These are phyloP conservation scores for Amblyjoppa proteus DNA, from an alignment of 2,888 invertebrate genomes.

Conservation along the genomic window DNA sequence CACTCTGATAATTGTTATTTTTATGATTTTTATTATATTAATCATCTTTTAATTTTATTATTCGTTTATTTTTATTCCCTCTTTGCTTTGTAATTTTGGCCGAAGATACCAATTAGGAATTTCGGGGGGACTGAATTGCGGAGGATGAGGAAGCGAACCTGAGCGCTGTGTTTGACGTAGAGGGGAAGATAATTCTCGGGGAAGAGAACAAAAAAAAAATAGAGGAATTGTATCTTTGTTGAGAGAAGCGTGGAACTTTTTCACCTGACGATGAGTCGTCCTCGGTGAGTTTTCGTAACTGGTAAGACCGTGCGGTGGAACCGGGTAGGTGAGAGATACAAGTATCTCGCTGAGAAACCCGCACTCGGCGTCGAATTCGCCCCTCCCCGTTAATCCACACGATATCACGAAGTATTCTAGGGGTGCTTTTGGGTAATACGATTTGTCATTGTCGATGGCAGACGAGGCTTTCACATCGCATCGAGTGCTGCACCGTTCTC, in stretches of 20 bases:
- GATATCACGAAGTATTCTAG: background rate
- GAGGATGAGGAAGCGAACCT: background rate
- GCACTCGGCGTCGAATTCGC: constrained; percentile 36
- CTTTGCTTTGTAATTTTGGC: background rate
- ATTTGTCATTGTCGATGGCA: constrained; percentile 81
- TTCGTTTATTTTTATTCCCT: background rate
- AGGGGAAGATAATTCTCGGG: background rate
- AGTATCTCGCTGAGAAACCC: constrained; percentile 37
- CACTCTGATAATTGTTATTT: background rate
- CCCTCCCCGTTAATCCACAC: constrained; percentile 25
- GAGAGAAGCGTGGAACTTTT: constrained; percentile 76
- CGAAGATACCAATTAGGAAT: constrained; percentile 17
- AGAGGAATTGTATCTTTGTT: background rate
- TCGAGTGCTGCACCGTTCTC: constrained; percentile 34
- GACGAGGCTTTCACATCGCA: constrained; percentile 78
- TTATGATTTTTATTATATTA: background rate
- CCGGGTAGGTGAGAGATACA: constrained; percentile 14
- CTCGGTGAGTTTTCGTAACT: constrained; percentile 41
- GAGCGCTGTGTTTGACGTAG: background rate
- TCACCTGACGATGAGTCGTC: constrained; percentile 76
- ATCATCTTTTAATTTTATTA: no score
- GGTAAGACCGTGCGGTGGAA: constrained; percentile 24
- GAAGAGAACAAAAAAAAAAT: background rate
- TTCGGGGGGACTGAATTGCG: background rate
- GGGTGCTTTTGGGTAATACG: constrained; percentile 55